phyloP scores from a whole-genome alignment of 2,113 vertebrate species.

The Strix uralensis region DNA sequence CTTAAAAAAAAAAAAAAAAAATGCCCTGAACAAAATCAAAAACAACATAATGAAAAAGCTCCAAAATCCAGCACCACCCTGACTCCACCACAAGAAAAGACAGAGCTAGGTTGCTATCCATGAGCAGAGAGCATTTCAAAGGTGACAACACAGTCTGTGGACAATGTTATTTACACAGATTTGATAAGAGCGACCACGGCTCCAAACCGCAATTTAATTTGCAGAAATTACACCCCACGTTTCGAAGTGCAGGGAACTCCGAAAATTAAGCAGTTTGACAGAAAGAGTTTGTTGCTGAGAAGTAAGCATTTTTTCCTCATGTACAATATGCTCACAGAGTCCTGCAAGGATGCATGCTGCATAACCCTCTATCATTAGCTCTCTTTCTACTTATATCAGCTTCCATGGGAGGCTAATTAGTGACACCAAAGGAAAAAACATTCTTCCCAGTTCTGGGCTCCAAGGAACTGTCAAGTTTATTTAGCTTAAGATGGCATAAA shows the following conservation, averaged over 20 bases:
- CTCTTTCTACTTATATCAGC: not conserved
- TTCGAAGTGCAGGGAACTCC: not conserved
- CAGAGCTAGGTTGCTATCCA: constrained; percentile 19
- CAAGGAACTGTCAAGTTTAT: constrained; percentile 10
- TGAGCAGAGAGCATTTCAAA: constrained; percentile 40
- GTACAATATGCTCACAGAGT: not conserved
- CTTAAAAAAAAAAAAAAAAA: not conserved
- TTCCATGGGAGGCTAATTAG: constrained; percentile 20
- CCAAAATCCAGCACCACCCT: constrained; percentile 34
- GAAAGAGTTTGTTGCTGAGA: constrained; percentile 3
- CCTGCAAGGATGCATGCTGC: not conserved
- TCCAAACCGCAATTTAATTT: not conserved
- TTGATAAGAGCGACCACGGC: not conserved
- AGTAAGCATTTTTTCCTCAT: not conserved
- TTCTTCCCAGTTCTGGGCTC: not conserved
- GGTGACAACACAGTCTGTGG: constrained; percentile 11
- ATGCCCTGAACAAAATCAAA: not conserved
- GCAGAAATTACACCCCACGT: not conserved
- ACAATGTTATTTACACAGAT: constrained; percentile 38
- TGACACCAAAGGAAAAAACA: constrained; percentile 38
- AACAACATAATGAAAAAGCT: not conserved
- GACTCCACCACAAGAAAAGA: constrained; percentile 24
- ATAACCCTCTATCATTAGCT: not conserved
- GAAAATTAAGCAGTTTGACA: not conserved
- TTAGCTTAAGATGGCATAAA: not conserved